These are phyloP conservation scores for Leucophenga montana DNA, from an alignment of 2,888 invertebrate genomes.

Conservation along the genomic window DNA sequence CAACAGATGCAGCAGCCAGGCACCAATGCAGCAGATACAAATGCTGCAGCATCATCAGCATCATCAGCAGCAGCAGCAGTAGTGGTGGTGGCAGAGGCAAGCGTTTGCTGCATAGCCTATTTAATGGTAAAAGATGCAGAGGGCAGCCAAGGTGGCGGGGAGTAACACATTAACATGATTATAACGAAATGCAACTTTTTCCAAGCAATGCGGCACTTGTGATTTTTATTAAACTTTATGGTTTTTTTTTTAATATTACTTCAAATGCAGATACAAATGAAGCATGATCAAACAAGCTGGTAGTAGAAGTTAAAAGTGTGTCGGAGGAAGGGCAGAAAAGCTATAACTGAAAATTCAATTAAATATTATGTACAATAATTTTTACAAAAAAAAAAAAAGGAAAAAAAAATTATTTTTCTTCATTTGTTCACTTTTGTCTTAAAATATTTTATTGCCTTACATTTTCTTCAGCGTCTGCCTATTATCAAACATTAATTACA, in stretches of 20 bases:
- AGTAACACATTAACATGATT: conserved; percentile 6
- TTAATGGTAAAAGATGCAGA: not conserved
- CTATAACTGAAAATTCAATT: conserved; percentile 51
- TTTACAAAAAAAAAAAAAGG: conserved; percentile 35
- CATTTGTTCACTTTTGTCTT: not conserved
- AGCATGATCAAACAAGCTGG: not conserved
- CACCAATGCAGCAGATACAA: conserved; percentile 32
- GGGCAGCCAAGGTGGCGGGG: not conserved
- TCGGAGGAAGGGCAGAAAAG: not conserved
- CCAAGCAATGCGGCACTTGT: conserved; percentile 49
- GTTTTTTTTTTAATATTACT: conserved; percentile 47
- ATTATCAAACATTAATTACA: conserved; percentile 58
- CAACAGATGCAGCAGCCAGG: conserved; percentile 46
- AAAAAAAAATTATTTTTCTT: not conserved
- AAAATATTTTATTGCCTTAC: not conserved
- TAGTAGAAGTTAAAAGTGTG: not conserved
- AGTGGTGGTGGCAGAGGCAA: conserved; percentile 45
- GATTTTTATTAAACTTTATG: conserved; percentile 60
- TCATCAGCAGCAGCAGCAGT: conserved; percentile 42
- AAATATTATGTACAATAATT: conserved; percentile 63
- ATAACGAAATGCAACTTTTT: conserved; percentile 25
- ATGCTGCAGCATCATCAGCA: conserved; percentile 32
- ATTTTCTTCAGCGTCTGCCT: not conserved
- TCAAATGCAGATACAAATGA: not conserved
- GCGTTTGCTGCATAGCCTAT: conserved; percentile 18